phyloP scores from a whole-genome alignment of 2,888 invertebrate species.

The Alcis repandata region DNA sequence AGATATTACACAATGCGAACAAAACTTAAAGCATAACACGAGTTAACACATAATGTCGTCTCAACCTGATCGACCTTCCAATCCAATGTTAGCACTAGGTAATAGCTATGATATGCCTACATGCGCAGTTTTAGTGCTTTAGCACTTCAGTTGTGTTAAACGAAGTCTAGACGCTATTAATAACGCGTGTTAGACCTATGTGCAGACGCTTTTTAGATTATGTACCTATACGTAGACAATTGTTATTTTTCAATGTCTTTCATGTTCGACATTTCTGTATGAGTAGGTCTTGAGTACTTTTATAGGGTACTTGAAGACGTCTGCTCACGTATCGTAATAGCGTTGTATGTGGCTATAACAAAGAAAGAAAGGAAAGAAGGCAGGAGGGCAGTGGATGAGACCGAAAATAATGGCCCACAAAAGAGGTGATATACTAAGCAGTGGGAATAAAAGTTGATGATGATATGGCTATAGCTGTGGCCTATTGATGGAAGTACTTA shows the following conservation, averaged over 20 bases:
- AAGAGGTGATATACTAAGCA: too few relatives aligned
- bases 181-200: constrained; percentile 56
- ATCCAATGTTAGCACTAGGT: constrained; percentile 47
- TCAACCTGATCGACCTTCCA: constrained; percentile 46
- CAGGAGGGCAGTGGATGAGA: too few relatives aligned
- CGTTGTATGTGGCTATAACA: too few relatives aligned
- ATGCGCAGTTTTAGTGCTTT: constrained; percentile 48
- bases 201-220: constrained; percentile 45
- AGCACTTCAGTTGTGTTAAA: constrained; percentile 56
- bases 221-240: constrained; percentile 43
- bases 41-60: constrained; percentile 14
- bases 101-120: constrained; percentile 32
- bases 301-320: constrained; percentile 1
- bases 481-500: too few relatives aligned
- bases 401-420: too few relatives aligned
- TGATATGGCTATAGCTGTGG: too few relatives aligned
- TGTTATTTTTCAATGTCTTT: constrained; percentile 47
- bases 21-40: constrained; percentile 7
- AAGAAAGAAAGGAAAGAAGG: too few relatives aligned
- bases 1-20: constrained; percentile 5
- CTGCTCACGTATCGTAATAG: too few relatives aligned
- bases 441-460: too few relatives aligned
- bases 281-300: background rate
- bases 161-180: constrained; percentile 65
- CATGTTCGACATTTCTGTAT: constrained; percentile 15